Base-by-base conservation (phyloP, 2,888 invertebrate species). In the Spilosoma lubricipeda region DNA sequence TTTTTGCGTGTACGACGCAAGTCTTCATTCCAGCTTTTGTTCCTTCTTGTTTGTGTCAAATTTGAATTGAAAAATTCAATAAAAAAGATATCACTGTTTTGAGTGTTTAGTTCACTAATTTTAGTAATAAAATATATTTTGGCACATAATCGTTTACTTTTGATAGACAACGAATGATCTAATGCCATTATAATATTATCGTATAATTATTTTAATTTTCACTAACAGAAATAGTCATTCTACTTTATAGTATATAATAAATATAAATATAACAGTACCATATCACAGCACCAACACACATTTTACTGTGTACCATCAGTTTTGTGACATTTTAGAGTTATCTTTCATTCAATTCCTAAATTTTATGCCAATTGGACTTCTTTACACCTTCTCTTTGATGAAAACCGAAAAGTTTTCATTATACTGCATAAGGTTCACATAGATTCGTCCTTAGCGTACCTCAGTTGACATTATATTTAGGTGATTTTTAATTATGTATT, bases 211-310 rank as follows among this genome's bases (percentile, higher is more conserved):
- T 78, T 82, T 73, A 82, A 80, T 81, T 78, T 71, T 82, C 75
- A 79, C 80, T 82, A 80, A 86, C 86, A 85, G 84, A 80, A 85
- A 82, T 76, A 81, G 82, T 84, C 86, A 82, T 78, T 84, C 84
- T 88, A 87, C 86, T 85, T 86, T 83, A 85, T 79, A 85, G 84
- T 87, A 87, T 87, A 87, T 83, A 83, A 89, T 86, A 89, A 89
- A 87, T 91, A 89, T 48, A 48, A 20, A 48, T 48, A 52, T 87
- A 90, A 90, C 87, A 91, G 90, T 90, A 92, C 88, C 90, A 91
- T 92, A 93, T 92, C 92, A 93, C 92, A 93, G 93, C 90, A 90
- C 90, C 90, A 88, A 86, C 87, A 89, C 88, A 90, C 90, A 87
- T 80, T 83, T 86, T 86, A 89, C 89, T 91, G 89, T 85, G 85